A percentile compares a stretch with the other conserved stretches of the same genome.
Evolutionary conservation across 2,113 vertebrate genomes (phyloP).

Genomic region (Chionomys nivalis): DNA sequence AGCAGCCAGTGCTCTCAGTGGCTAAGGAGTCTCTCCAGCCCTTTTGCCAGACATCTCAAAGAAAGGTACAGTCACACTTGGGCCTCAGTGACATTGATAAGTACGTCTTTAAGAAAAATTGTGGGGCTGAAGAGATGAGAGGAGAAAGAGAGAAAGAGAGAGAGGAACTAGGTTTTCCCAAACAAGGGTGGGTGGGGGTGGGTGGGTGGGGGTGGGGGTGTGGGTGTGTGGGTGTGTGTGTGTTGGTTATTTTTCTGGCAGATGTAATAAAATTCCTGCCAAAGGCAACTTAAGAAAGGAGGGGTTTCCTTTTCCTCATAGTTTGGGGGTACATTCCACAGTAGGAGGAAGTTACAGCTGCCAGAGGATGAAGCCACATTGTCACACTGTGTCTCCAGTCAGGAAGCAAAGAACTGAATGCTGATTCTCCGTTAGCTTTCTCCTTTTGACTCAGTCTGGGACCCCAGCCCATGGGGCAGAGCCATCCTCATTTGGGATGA

Average conservation of each 20-base stretch:
- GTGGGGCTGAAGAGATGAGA: not conserved
- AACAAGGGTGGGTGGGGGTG: not conserved
- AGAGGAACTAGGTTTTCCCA: too few species aligned
- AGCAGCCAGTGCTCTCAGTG: not conserved
- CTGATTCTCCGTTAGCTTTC: not conserved
- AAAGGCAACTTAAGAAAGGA: not conserved
- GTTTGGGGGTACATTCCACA: not conserved
- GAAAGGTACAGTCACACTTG: not conserved
- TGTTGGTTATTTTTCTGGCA: not conserved
- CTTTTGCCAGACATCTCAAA: slow-evolving; percentile 20
- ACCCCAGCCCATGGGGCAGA: not conserved
- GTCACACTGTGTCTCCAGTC: not conserved
- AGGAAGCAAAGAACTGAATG: not conserved
- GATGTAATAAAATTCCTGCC: not conserved
- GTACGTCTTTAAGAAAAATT: not conserved
- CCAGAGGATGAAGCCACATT: too few species aligned
- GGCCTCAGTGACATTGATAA: not conserved
- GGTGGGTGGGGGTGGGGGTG: not conserved
- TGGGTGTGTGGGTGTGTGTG: not conserved
- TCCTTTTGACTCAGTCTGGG: not conserved
- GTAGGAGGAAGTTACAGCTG: not conserved
- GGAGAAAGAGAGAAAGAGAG: too few species aligned
- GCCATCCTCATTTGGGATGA: not conserved
- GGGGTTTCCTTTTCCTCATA: not conserved
- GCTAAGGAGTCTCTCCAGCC: not conserved